Base-by-base conservation (phyloP, 2,797 vertebrate species). In the Thripadectes ignobilis region DNA sequence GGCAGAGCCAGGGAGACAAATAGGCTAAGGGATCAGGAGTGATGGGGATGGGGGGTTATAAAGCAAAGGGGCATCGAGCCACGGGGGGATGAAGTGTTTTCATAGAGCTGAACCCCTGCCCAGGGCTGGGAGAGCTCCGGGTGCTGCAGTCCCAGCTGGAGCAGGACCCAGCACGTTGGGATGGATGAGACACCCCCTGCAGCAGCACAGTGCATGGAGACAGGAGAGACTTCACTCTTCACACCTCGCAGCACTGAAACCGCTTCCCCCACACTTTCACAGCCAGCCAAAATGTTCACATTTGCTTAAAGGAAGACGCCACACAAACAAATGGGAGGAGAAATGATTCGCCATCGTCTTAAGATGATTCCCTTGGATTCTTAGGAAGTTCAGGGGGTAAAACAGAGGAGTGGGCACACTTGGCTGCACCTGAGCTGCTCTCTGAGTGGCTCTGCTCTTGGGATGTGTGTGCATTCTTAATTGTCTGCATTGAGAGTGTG, bases 331-430 rank as follows among this genome's bases (percentile, higher is more conserved):
- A 92, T 0, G 22, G 65, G 45, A 61, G 58, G 5, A 20, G 5
- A 16, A 75, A 36, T 29, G 9, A 34, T 52, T 83, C 12, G 5
- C 9, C 24, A 1, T 52, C 3, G 10, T 2, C 72, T 55, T 12
- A 26, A 61, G 61, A 19, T 1, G 8, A 15, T 52, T 34, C 52
- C 73, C 38, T 36, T 5, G 26, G 41, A 38, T 41, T 26, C 57
- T 43, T 48, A 1, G 2, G 58, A n/a, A 52, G 54, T 59, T 48
- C 77, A 78, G 46, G 76, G 84, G 54, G 52, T 57, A 12, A 72
- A 68, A 75, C 0, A 2, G 0, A 49, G 68, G 30, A 77, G 30
- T 3, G 38, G 41, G 54, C 13, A 52, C 0, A 0, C 41, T 59
- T 3, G 16, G 65, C 80, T 66, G 88, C 85, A 67, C 73, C 76